A percentile compares a stretch with the other conserved stretches of the same genome.
Conservation (phyloP, 2,797 vertebrate species). For the Trematomus bernacchii region DNA sequence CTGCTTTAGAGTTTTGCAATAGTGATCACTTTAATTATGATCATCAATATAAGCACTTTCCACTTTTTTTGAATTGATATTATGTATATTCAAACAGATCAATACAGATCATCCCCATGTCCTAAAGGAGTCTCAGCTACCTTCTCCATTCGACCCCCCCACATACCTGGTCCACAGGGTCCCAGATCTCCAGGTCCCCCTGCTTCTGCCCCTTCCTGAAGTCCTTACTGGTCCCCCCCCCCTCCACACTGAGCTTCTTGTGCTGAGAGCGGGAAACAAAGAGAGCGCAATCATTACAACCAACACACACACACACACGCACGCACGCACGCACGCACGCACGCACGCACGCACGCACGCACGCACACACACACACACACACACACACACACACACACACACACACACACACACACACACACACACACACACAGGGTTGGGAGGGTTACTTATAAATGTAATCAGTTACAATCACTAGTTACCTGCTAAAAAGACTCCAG, state of each 20-base stretch:
- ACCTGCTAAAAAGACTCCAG: too few species aligned
- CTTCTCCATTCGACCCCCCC: background rate
- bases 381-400: too few species aligned
- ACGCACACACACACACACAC: too few species aligned
- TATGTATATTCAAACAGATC: background rate
- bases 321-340: background rate
- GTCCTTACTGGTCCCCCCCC: conserved; percentile 84
- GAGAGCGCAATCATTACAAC: background rate
- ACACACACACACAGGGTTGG: too few species aligned
- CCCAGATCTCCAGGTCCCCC: conserved; percentile 96
- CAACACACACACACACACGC: background rate
- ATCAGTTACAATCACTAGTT: too few species aligned
- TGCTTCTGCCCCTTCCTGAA: conserved; percentile 88
- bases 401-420: too few species aligned
- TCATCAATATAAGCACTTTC: too few species aligned
- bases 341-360: background rate
- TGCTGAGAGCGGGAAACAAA: conserved; percentile 83
- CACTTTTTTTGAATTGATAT: too few species aligned
- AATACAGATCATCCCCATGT: background rate
- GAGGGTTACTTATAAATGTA: too few species aligned
- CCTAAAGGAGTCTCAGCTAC: background rate
- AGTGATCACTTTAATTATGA: too few species aligned
- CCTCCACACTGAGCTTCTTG: conserved; percentile 93
- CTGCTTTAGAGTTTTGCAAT: too few species aligned
- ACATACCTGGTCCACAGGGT: conserved; percentile 94